Evolutionary conservation across 2,113 vertebrate species (phyloP), one percentile per base, ranked within the genome.

Genomic region (Tachysurus vachellii): DNA sequence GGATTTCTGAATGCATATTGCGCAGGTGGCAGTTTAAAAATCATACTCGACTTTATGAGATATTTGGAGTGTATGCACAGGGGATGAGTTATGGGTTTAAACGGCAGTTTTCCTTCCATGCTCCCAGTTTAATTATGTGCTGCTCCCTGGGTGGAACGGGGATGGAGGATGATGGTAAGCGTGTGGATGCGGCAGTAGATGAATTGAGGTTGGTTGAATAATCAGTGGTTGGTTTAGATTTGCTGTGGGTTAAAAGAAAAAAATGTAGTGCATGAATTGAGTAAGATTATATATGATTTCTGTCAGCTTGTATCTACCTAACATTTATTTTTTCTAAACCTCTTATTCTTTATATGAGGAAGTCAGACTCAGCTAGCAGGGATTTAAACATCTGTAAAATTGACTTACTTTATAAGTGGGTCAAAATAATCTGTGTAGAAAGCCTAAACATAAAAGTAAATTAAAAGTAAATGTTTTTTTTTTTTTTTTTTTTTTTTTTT

Each of bases 41-140:
- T 75, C 42, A 75, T 82, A 14, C 66, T 31, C 2, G 44, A 3
- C 16, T 87, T 87, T 87, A 87, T 87, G 80, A 62, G 85, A 47
- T 36, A 21, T 70, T 80, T 6, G 76, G 28, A 47, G 21, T 56
- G 31, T 71, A 28, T 56, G 77, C 79, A 8, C 85, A 19, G 26
- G 53, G 64, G 85, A 76, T 87, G 86, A 87, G 68, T 87, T 87
- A 87, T 36, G 28, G 66, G 11, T 76, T 83, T 83, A 79, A 83
- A 66, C 28, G 23, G 17, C 81, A 21, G 6, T 66, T 68, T 87
- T 31, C 50, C 71, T 75, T 87, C 28, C 71, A 59, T 42, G 80
- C 80, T 87, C 71, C 70, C 86, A 14, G 70, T 56, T 87, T 87
- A 83, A 87, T 83, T 66, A 66, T 64, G 47, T 23, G 70, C 9